Evolutionary conservation across 2,888 invertebrate genomes (phyloP), one percentile per base, ranked within the genome.

Genomic region (Onthophagus sagittarius): DNA sequence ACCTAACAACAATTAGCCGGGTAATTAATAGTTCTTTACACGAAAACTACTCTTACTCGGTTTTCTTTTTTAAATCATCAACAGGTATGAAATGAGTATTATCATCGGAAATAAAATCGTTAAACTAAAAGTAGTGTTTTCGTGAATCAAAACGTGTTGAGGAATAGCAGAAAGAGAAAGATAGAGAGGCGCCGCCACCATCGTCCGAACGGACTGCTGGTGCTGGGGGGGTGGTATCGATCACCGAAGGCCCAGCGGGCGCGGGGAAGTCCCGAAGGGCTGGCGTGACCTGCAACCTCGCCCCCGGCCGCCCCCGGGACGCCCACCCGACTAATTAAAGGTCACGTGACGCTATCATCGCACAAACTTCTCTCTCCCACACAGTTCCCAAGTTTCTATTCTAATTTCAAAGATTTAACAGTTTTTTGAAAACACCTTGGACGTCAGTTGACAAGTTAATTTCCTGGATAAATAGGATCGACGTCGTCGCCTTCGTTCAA

Each of bases 211-310:
- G 23, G 23, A 23, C 23, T 23, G 23, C 23, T 3, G 23, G 23
- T 23, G 23, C 23, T 23, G 23, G 23, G 23, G 23, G 23, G 23
- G 39, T 11, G 77, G 79, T 81, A 81, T 81, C 80, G 81, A 81
- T 81, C 81, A 81, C 39, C 39, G 79, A 75, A 76, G 75, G 71
- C 73, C 69, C 75, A 69, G 74, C 74, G 74, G 73, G 73, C 74
- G 69, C 77, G 79, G 80, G 78, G 80, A 80, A 79, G 81, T 81
- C 82, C 80, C 80, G 78, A 78, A 81, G 82, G 81, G 81, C 79
- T 82, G 80, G 81, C 82, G 82, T 83, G 82, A 82, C 82, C 83
- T 80, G 82, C 80, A 82, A 81, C 82, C 81, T 82, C 82, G 80
- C 80, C 82, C 81, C 82, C 81, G 79, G 79, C 79, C 77, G 15